Base-by-base conservation (phyloP, 2,888 invertebrate genomes). In the Cabera pusaria region DNA sequence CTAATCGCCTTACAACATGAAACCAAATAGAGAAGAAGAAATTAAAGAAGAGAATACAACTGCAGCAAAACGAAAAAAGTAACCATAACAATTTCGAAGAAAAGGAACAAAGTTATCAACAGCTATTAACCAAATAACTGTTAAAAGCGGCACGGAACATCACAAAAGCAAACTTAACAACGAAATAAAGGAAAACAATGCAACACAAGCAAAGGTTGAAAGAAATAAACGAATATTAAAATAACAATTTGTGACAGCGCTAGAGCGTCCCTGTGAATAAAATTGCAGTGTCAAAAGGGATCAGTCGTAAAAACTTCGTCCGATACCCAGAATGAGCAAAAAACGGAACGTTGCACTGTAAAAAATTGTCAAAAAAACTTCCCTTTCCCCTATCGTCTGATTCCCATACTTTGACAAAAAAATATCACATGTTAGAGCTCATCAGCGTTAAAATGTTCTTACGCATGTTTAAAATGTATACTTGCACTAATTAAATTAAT, bases 261-360 rank as follows among this genome's bases (percentile, higher is more conserved):
- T 20, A 33, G 39, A 54, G 52, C 45, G 46, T 51, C 52, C 53
- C 44, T 56, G 52, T 45, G 56, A 58, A 59, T 57, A 57, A 59
- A 65, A 62, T 51, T 39, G 49, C 52, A 56, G 50, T 42, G 46
- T 56, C 54, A 61, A 56, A 68, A 66, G 54, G 61, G 61, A 63
- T 53, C 55, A 33, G 46, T 60, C 55, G 45, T 65, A 67, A 69
- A 40, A 70, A 61, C 38, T 56, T 43, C 28, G 44, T 41, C 37
- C 50, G 41, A 56, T 59, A 53, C 48, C 36, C 54, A 52, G 47
- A 58, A 57, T 36, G 48, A 44, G 37, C 49, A 65, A 68, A 71
- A 64, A 65, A 59, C 23, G 28, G 45, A 56, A 50, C 41, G 57
- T 49, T 56, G 19, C 52, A 34, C 38, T 29, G 49, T 50, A 67